phyloP scores from a whole-genome alignment of 2,888 invertebrate genomes.

The Eupithecia pulchellata region DNA sequence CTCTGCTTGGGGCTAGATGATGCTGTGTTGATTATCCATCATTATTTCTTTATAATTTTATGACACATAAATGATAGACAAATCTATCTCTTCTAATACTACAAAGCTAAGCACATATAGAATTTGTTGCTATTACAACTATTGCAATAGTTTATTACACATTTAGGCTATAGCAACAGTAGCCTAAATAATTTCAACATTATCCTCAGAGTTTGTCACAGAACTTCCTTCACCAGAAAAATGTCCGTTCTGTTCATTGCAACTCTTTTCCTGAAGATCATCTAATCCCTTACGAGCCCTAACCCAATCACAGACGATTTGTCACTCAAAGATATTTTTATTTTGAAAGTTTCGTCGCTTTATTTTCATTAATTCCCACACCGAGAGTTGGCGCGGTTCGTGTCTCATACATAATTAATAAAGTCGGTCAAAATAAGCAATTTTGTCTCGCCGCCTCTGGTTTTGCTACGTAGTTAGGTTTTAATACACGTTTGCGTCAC shows the following conservation, averaged over 20 bases:
- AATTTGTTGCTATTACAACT: too few species aligned
- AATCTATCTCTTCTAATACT: too few species aligned
- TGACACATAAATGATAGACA: too few species aligned
- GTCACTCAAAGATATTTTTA: slow-evolving; percentile 22
- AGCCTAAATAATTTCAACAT: neutral
- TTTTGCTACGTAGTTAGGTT: slow-evolving; percentile 74
- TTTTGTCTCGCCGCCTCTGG: slow-evolving; percentile 76
- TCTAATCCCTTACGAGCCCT: neutral
- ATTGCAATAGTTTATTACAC: too few species aligned
- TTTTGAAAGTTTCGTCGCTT: slow-evolving; percentile 46
- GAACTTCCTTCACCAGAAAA: neutral
- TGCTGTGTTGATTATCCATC: too few species aligned
- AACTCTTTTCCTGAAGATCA: slow-evolving; percentile 2
- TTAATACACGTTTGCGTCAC: slow-evolving; percentile 66
- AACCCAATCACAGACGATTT: slow-evolving; percentile 5
- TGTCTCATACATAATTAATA: slow-evolving; percentile 79
- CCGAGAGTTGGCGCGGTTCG: slow-evolving; percentile 60
- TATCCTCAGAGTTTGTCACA: neutral
- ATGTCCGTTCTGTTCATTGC: neutral
- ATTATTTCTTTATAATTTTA: too few species aligned
- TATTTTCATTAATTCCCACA: slow-evolving; percentile 62
- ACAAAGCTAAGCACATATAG: too few species aligned
- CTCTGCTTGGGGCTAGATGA: too few species aligned
- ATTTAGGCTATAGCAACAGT: too few species aligned
- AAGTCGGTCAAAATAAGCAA: slow-evolving; percentile 78